phyloP scores from a whole-genome alignment of 2,888 invertebrate species.

The Dastarcus helophoroides region DNA sequence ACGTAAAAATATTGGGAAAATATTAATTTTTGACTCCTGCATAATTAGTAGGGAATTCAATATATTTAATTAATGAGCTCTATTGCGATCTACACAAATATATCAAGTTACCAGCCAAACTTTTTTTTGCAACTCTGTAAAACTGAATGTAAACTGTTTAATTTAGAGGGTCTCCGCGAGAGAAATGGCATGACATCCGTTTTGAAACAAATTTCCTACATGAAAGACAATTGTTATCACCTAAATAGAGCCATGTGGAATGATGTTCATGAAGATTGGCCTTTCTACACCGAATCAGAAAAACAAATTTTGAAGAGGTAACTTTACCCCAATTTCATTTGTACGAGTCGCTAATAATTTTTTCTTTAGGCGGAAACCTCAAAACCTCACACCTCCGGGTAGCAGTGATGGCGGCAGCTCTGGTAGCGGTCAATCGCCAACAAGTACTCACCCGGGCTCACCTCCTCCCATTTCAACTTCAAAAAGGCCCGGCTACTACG shows the following conservation, averaged over 20 bases:
- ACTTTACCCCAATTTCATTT: constrained; percentile 2
- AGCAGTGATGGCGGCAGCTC: constrained; percentile 73
- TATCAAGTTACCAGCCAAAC: too few species aligned
- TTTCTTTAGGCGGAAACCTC: constrained; percentile 68
- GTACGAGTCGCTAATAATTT: too few species aligned
- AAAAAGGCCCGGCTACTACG: constrained; percentile 50
- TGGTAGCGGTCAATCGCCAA: constrained; percentile 68
- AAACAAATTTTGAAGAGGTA: constrained; percentile 76
- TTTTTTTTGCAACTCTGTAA: too few species aligned
- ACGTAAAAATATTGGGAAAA: too few species aligned
- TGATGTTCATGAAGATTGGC: constrained; percentile 90
- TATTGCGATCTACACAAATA: too few species aligned
- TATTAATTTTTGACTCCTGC: too few species aligned
- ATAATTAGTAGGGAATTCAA: too few species aligned
- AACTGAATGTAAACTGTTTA: too few species aligned
- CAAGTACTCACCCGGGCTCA: constrained; percentile 60
- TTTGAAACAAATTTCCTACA: constrained; percentile 66
- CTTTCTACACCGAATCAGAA: constrained; percentile 85
- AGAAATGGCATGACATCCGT: constrained; percentile 63
- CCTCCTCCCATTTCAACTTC: constrained; percentile 59
- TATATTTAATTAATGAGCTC: too few species aligned
- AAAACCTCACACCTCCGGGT: constrained; percentile 80
- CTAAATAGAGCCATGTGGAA: constrained; percentile 81
- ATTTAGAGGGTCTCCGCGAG: constrained; percentile 87
- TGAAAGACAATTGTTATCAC: constrained; percentile 84